A percentile compares a stretch with the other conserved stretches of the same genome.
phyloP scores from a whole-genome alignment of 35 echinoderm and acorn worm species.

The Heliocidaris tuberculata region DNA sequence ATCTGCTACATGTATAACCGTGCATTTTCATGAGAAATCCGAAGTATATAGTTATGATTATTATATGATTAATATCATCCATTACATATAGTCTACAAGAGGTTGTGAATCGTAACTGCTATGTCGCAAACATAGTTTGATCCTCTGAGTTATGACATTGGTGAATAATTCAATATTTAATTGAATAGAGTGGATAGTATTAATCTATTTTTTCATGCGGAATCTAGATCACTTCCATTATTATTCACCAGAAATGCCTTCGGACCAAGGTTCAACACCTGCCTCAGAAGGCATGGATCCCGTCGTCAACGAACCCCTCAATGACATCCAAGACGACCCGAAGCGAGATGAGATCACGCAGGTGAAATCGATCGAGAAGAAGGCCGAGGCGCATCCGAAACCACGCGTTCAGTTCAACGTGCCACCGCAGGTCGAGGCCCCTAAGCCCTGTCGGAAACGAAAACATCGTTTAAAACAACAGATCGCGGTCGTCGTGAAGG shows the following conservation, averaged over 20 bases:
- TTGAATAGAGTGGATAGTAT: neutral
- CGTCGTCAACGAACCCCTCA: neutral
- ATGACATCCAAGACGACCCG: neutral
- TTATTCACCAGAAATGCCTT: constrained; percentile 22
- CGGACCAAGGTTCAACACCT: neutral
- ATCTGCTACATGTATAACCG: neutral
- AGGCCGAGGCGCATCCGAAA: constrained; percentile 3
- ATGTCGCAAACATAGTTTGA: neutral
- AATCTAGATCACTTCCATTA: neutral
- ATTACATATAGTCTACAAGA: neutral
- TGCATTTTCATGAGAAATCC: neutral
- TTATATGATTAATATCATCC: neutral
- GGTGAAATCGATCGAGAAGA: neutral
- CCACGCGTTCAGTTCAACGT: constrained; percentile 14
- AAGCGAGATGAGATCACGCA: neutral
- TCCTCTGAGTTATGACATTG: neutral
- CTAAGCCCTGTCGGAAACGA: constrained; percentile 36
- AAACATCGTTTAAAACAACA: constrained; percentile 62
- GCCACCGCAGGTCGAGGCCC: neutral
- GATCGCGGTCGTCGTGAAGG: constrained; percentile 61
- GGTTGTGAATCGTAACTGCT: no score
- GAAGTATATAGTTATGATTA: neutral
- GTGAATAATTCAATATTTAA: neutral
- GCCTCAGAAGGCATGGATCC: constrained; percentile 17
- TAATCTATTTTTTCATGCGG: neutral